Base-by-base conservation (phyloP, 2,888 invertebrate genomes). In the Dorcus parallelipipedus region DNA sequence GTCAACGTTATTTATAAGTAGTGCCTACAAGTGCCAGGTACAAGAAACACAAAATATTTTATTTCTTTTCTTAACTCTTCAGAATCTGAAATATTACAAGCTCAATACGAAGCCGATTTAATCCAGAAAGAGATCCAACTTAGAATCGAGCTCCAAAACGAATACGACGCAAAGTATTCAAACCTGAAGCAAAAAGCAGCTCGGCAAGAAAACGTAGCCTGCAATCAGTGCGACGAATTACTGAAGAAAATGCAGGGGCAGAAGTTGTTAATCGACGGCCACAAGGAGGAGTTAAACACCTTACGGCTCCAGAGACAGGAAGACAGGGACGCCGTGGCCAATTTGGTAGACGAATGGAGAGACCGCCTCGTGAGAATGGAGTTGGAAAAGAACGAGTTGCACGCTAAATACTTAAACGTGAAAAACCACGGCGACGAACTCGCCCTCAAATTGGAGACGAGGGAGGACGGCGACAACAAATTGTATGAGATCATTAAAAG, bases 71-170 rank as follows among this genome's bases (percentile, higher is more conserved):
- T 14, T 14, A 14, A 14, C 14, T 33, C 7, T 33, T 33, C 3
- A 33, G 26, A 33, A 33, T 33, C 26, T 33, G 26, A 33, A 33
- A 33, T 67, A 40, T 54, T 65, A 33, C 63, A 64, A 60, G 58
- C 65, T 9, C 58, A 66, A 60, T 65, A 61, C 50, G 68, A 67
- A 41, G 60, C 65, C 5, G 63, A 66, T 10, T 41, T 69, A 38
- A 64, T 67, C 48, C 60, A 68, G 52, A 63, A 64, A 38, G 69
- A 70, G 57, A 63, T 68, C 4, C 55, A 62, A 42, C 42, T 70
- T 9, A 55, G 67, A 5, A 47, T 57, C 38, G 59, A 65, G 45
- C 56, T 69, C 3, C 64, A 69, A 56, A 57, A 56, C 23, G 68
- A 68, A 38, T 69, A 62, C 39, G 65, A 67, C 43, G 55, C 49